Conservation (phyloP, 2,797 vertebrate species). For the Catostomus latipinnis region DNA sequence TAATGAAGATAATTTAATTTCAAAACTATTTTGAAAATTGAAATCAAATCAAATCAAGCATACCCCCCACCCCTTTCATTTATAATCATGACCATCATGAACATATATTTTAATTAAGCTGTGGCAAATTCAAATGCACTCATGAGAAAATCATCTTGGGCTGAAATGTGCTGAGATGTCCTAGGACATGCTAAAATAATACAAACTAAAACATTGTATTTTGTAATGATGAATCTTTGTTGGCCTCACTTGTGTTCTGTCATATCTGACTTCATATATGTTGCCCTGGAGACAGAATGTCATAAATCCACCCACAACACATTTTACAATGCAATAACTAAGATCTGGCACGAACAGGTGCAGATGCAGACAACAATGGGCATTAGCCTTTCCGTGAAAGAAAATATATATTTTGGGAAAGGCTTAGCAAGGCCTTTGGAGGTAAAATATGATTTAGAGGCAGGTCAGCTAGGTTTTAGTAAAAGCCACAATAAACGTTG, state of each 20-base stretch:
- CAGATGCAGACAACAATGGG: neutral
- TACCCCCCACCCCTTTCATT: no score
- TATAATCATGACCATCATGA: neutral
- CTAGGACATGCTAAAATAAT: neutral
- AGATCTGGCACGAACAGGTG: neutral
- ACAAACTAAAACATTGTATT: neutral
- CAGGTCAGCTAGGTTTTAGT: neutral
- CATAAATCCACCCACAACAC: constrained; percentile 2
- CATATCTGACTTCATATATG: neutral
- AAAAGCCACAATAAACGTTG: neutral
- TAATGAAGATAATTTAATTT: neutral
- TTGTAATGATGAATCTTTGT: neutral
- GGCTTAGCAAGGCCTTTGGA: neutral
- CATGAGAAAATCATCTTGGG: neutral
- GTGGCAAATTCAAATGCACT: neutral
- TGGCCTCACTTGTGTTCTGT: neutral
- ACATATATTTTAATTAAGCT: neutral
- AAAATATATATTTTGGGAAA: neutral
- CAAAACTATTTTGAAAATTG: neutral
- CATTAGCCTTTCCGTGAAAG: neutral
- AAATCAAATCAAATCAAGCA: neutral
- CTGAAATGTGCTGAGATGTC: neutral
- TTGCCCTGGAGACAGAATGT: constrained; percentile 14
- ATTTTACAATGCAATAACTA: constrained; percentile 12
- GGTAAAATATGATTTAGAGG: neutral